Evolutionary conservation across 2,888 invertebrate species (phyloP).

Genomic region (Epistrophe eligans): DNA sequence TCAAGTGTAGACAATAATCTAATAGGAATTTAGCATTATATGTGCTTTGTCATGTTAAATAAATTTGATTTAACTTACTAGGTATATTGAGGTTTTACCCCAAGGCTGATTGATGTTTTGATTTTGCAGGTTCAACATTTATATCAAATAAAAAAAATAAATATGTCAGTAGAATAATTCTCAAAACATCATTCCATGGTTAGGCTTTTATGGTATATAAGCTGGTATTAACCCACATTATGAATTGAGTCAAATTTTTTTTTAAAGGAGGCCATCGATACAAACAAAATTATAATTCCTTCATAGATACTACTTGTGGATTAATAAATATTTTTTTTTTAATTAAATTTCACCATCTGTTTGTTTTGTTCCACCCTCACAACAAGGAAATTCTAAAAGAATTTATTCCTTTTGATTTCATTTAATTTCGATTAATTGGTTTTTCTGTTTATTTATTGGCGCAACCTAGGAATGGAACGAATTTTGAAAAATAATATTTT

Average conservation of each 20-base stretch:
- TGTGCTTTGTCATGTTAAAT: slow-evolving; percentile 27
- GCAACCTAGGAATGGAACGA: not conserved
- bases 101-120: slow-evolving; percentile 39
- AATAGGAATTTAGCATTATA: slow-evolving; percentile 39
- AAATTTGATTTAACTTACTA: not conserved
- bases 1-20: slow-evolving; percentile 42
- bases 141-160: not conserved
- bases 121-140: slow-evolving; percentile 9
- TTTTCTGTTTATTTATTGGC: slow-evolving; percentile 13
- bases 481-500: not conserved
- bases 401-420: slow-evolving; percentile 38
- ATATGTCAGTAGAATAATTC: slow-evolving; percentile 34
- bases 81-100: not conserved
- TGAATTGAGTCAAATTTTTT: slow-evolving; percentile 1
- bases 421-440: slow-evolving; percentile 53
- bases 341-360: slow-evolving; percentile 49
- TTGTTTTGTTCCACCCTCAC: slow-evolving; percentile 31
- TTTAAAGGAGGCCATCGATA: not conserved
- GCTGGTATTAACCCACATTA: slow-evolving; percentile 51
- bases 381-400: slow-evolving; percentile 25
- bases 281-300: not conserved
- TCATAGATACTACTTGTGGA: not conserved
- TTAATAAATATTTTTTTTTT: slow-evolving; percentile 15
- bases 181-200: slow-evolving; percentile 4
- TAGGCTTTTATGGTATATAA: slow-evolving; percentile 42